Conservation (phyloP, 2,888 invertebrate genomes). For the Drosophila parthenogenetica region DNA sequence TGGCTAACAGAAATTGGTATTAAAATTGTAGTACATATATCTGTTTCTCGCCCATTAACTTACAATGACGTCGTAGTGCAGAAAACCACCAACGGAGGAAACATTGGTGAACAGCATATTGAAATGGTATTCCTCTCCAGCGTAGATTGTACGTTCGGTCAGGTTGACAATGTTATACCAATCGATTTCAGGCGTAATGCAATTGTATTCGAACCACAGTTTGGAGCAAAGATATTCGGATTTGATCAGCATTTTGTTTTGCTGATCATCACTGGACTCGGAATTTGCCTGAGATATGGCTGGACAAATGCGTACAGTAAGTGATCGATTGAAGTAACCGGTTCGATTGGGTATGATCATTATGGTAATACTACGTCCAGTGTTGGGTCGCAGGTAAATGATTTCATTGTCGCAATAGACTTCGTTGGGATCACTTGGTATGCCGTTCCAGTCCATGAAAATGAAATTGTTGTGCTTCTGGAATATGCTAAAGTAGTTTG, state of each 20-base stretch:
- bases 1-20: constrained; percentile 45
- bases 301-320: constrained; percentile 78
- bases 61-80: constrained; percentile 80
- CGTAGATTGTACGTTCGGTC: constrained; percentile 59
- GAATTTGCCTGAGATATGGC: constrained; percentile 10
- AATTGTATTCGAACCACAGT: constrained; percentile 77
- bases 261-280: constrained; percentile 40
- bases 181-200: constrained; percentile 68
- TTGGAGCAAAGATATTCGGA: constrained; percentile 69
- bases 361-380: constrained; percentile 76
- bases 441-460: constrained; percentile 79
- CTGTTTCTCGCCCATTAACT: constrained; percentile 17
- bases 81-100: constrained; percentile 73
- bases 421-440: constrained; percentile 81
- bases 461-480: constrained; percentile 72
- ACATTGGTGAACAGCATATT: constrained; percentile 75
- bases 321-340: constrained; percentile 69
- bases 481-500: constrained; percentile 74
- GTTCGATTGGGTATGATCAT: constrained; percentile 77
- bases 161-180: constrained; percentile 67
- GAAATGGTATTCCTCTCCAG: constrained; percentile 72
- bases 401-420: constrained; percentile 79
- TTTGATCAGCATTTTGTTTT: constrained; percentile 50
- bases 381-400: constrained; percentile 78
- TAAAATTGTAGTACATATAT: background rate